Conservation (phyloP, 2,888 invertebrate genomes). For the Rhagonycha fulva region DNA sequence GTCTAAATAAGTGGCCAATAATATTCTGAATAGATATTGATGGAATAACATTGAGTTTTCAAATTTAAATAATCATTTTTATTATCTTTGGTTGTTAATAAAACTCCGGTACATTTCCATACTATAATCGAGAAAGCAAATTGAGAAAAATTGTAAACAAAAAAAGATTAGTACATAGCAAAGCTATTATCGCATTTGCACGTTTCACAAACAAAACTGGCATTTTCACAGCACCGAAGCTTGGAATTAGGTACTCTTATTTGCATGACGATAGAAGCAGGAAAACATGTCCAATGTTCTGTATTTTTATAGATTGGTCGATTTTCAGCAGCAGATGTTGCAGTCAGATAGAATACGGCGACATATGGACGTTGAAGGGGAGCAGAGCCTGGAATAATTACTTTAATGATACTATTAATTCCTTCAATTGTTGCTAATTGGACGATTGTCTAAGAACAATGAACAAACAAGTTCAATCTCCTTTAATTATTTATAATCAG, state of each 20-base stretch:
- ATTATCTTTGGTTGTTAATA: conserved; percentile 29
- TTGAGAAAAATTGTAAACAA: conserved; percentile 38
- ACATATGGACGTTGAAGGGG: conserved; percentile 30
- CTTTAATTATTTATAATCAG: not conserved
- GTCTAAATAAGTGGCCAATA: not conserved
- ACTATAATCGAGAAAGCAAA: conserved; percentile 41
- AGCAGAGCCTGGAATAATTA: conserved; percentile 33
- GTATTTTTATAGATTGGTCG: conserved; percentile 17
- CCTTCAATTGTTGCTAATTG: conserved; percentile 45
- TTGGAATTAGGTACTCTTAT: conserved; percentile 29
- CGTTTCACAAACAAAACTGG: conserved; percentile 34
- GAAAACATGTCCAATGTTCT: conserved; percentile 31
- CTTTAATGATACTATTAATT: conserved; percentile 45
- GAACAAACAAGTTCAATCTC: conserved; percentile 27
- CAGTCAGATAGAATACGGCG: conserved; percentile 24
- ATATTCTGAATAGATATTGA: not conserved
- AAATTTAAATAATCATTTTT: not conserved
- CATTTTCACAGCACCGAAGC: conserved; percentile 11
- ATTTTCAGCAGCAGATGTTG: conserved; percentile 26
- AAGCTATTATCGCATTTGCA: conserved; percentile 34
- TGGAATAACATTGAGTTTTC: not conserved
- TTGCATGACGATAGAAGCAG: conserved; percentile 37
- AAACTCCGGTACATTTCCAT: conserved; percentile 38
- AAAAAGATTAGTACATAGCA: conserved; percentile 31
- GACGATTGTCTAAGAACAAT: conserved; percentile 42